These are phyloP conservation scores for Orthosia cruda DNA, from an alignment of 2,888 invertebrate species.

Conservation along the genomic window DNA sequence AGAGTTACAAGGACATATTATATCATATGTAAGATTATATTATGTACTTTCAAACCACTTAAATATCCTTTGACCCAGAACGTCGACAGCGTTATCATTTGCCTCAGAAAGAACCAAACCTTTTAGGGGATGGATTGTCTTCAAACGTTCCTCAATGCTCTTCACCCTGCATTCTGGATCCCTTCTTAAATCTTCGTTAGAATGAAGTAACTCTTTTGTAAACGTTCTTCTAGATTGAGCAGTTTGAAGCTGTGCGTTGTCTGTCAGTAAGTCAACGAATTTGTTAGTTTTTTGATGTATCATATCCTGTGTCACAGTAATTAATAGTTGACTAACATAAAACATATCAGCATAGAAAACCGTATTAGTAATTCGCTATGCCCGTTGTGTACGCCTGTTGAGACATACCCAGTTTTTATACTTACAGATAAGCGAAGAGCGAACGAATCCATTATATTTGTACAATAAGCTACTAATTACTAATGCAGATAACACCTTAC, in stretches of 20 bases:
- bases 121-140: not conserved
- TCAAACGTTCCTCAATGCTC: not conserved
- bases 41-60: not conserved
- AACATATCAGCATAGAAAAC: conserved; percentile 21
- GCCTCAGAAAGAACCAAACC: not conserved
- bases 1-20: conserved; percentile 25
- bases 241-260: not conserved
- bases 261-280: not conserved
- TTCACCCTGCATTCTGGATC: not conserved
- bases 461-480: conserved; percentile 27
- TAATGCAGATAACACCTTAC: conserved; percentile 41
- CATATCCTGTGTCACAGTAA: not conserved
- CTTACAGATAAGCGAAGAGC: conserved; percentile 51
- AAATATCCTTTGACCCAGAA: too few relatives aligned
- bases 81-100: too few relatives aligned
- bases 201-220: not conserved
- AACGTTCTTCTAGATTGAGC: not conserved
- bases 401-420: conserved; percentile 21
- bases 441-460: conserved; percentile 21
- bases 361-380: conserved; percentile 23
- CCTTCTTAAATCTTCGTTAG: not conserved
- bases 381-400: not conserved
- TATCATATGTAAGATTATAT: conserved; percentile 10
- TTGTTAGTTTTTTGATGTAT: not conserved
- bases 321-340: not conserved